A percentile compares a stretch with the other conserved stretches of the same genome.
Conservation (phyloP, 2,113 vertebrate species). For the Crotalus viridis region DNA sequence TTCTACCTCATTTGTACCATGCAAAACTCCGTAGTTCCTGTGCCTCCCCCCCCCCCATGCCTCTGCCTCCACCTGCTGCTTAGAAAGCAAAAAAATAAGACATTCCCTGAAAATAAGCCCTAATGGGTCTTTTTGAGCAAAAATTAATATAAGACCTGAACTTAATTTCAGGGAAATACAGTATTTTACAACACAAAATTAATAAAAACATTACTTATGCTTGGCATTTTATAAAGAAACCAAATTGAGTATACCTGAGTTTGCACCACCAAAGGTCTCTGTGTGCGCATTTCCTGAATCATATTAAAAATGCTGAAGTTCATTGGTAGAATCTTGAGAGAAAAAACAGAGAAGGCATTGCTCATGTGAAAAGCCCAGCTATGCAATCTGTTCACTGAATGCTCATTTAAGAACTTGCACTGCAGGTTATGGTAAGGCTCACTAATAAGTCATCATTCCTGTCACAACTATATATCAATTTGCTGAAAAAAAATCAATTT, state of each 20-base stretch:
- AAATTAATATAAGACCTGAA: no score
- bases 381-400: background rate
- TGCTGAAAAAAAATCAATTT: background rate
- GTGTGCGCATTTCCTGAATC: conserved; percentile 91
- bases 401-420: background rate
- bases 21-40: no score
- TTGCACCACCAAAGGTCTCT: conserved; percentile 91
- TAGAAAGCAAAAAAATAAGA: no score
- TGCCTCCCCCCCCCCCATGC: no score
- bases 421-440: background rate
- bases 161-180: no score
- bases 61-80: no score
- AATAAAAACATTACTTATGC: background rate
- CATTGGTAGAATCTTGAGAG: conserved; percentile 80
- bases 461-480: background rate
- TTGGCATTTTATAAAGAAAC: background rate
- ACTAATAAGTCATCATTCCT: background rate
- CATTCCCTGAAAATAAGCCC: no score
- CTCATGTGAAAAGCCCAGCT: background rate
- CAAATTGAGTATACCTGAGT: conserved; percentile 77
- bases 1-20: no score
- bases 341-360: conserved; percentile 17
- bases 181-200: background rate
- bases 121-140: no score
- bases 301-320: conserved; percentile 86